phyloP scores from a whole-genome alignment of 2,888 invertebrate genomes.

The Diadegma fenestrale region DNA sequence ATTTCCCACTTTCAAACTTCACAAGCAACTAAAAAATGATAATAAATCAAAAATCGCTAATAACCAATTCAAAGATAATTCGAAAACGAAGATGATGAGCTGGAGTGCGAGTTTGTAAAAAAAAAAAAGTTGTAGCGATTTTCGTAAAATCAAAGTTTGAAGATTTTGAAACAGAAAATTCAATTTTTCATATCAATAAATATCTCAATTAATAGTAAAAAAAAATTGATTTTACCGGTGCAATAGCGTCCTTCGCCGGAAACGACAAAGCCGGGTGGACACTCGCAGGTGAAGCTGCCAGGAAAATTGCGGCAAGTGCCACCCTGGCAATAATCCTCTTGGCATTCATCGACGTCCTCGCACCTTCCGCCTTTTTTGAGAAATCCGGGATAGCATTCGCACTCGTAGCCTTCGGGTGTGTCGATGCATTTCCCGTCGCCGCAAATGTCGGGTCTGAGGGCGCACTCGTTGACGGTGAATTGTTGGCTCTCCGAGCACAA shows the following conservation, averaged over 20 bases:
- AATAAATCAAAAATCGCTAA: no score
- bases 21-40: no score
- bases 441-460: slow-evolving; percentile 91
- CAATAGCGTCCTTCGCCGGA: slow-evolving; percentile 93
- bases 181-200: no score
- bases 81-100: no score
- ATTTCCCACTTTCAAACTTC: no score
- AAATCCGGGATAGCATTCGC: slow-evolving; percentile 91
- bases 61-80: no score
- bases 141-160: no score
- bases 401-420: slow-evolving; percentile 91
- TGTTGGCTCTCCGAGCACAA: slow-evolving; percentile 85
- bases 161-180: no score
- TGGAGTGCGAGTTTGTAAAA: no score
- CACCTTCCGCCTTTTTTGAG: slow-evolving; percentile 82
- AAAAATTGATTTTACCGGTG: slow-evolving; percentile 88
- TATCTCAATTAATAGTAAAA: no score
- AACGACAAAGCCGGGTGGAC: slow-evolving; percentile 92
- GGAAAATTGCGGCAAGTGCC: slow-evolving; percentile 91
- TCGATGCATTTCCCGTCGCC: slow-evolving; percentile 91
- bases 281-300: slow-evolving; percentile 91
- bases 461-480: slow-evolving; percentile 89
- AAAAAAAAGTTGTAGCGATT: no score
- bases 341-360: slow-evolving; percentile 93
- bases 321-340: slow-evolving; percentile 90